Evolutionary conservation across 2,888 invertebrate genomes (phyloP).

Genomic region (Dicyrtoma fusca): DNA sequence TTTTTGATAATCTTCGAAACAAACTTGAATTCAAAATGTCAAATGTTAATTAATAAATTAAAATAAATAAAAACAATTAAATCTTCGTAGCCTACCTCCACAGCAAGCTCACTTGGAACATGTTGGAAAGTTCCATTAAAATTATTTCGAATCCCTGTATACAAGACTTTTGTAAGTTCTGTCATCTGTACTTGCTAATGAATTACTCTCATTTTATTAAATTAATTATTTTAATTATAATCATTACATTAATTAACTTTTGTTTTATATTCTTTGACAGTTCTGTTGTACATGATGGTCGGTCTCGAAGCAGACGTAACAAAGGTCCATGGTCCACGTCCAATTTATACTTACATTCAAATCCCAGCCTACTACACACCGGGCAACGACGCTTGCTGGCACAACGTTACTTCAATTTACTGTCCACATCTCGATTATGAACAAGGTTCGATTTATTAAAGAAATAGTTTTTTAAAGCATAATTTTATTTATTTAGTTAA

Average conservation of each 20-base stretch:
- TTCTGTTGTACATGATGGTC: slow-evolving; percentile 26
- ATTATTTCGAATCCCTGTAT: slow-evolving; percentile 26
- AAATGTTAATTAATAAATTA: background rate
- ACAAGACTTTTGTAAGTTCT: slow-evolving; percentile 30
- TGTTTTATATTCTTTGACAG: background rate
- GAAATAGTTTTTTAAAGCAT: too few relatives aligned
- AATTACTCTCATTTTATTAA: too few relatives aligned
- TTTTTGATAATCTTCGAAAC: background rate
- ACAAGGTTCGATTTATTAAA: slow-evolving; percentile 6
- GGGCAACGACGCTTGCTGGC: slow-evolving; percentile 33
- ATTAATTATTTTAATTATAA: background rate
- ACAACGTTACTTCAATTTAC: slow-evolving; percentile 24
- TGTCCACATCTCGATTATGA: slow-evolving; percentile 22
- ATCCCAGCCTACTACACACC: slow-evolving; percentile 27
- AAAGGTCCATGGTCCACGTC: background rate
- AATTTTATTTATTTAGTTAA: too few relatives aligned
- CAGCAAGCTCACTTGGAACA: background rate
- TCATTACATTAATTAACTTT: too few relatives aligned
- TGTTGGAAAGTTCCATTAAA: slow-evolving; percentile 24
- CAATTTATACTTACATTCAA: slow-evolving; percentile 25
- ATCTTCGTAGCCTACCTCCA: background rate
- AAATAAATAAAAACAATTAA: background rate
- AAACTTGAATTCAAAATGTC: background rate
- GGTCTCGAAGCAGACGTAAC: background rate
- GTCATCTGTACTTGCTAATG: too few relatives aligned